Evolutionary conservation across 2,888 invertebrate genomes (phyloP), one percentile per base, ranked within the genome.

Genomic region (Caenorhabditis sp.): DNA sequence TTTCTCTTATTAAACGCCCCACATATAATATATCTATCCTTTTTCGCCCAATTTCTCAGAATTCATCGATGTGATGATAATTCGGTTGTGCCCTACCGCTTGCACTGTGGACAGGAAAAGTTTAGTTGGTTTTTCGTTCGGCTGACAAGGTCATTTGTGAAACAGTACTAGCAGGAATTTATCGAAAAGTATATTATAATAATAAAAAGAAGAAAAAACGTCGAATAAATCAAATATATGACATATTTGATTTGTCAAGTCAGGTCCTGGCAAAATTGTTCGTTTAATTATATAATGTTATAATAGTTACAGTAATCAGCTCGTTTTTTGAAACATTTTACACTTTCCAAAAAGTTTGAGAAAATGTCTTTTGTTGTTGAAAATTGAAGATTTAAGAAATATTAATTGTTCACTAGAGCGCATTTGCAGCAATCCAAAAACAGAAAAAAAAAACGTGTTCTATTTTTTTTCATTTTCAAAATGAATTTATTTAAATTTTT

Each of bases 61-160:
- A 71, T 63, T 71, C 71, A 71, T 71, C 58, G 66, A 71, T 61
- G 66, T 71, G 71, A 67, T 72, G 67, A 72, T 72, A 72, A 72
- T 72, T 64, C 43, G 71, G 50, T 10, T 31, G 31, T 31, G 31
- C 50, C 50, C 50, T 51, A 4, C 23, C 1, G 4, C 8, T 51
- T n/a, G 51, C 12, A 51, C 10, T 51, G 43, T 17, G 3, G 43
- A 14, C 43, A 43, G 12, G 8, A 43, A 43, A 43, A 43, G 17
- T 43, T 17, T 17, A 24, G 54, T 55, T 43, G 43, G 43, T 43
- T 43, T 43, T 43, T 31, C 31, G n/a, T n/a, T n/a, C 6, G 36
- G 12, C 12, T 68, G 54, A 69, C 64, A 69, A 69, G 69, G 69
- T 60, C 69, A 60, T 60, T 63, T 64, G 54, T 63, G 63, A 31